Evolutionary conservation across 2,113 vertebrate species (phyloP), one percentile per base, ranked within the genome.

Genomic region (Cervus canadensis): DNA sequence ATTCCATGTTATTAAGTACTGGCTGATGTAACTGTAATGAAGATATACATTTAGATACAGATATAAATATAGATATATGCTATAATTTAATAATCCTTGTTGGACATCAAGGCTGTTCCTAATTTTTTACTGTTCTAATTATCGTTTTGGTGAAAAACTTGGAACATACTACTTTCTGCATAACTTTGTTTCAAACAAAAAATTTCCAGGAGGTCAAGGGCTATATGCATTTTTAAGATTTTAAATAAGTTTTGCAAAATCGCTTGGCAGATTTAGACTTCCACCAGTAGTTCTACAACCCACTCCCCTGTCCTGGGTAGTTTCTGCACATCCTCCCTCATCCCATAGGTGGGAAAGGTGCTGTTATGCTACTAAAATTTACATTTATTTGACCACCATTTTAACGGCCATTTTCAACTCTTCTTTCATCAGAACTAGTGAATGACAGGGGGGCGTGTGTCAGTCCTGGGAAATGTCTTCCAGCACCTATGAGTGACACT

Each of bases 171-270:
- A 54, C 52, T 89, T 85, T 81, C 59, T 26, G 30, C 45, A 36
- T 45, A 48, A 64, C 64, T 93, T 82, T 79, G 67, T 67, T 91
- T 91, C 64, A 56, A 94, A 91, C 30, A 78, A 50, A 60, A 57
- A 21, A 40, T 60, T 89, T 36, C 28, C 57, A 92, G 48, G 64
- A 88, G 13, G 62, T 79, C 56, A 52, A 88, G 50, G 25, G 21
- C 71, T 62, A 13, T 45, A 40, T 45, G 28, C 21, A 54, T 84
- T 74, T 93, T 87, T 56, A 79, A 81, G n/a, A 28, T 48, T 95
- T 93, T 40, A 74, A 95, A 45, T 67, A 93, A 94, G 28, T 79
- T 92, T 7, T 96, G 14, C 48, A 92, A 96, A 95, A 87, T 5
- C 30, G 30, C 85, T 92, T 67, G 82, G 96, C 36, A 94, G 67